These are phyloP conservation scores for Myiagra hebetior DNA, from an alignment of 2,113 vertebrate species.

Conservation along the genomic window DNA sequence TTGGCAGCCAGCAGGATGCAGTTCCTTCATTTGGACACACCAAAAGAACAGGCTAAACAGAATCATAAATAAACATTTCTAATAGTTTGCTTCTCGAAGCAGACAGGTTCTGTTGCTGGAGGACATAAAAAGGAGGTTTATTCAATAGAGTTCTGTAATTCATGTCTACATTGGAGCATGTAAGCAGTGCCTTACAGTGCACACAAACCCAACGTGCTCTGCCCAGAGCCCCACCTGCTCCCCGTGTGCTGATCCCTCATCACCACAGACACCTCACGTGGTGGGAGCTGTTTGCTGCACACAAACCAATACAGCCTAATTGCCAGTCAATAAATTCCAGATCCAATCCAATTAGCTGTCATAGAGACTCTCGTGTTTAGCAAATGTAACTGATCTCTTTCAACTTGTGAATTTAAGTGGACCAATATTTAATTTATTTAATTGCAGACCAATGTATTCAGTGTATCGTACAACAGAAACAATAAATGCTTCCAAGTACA, in stretches of 20 bases:
- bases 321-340: conserved; percentile 47
- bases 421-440: conserved; percentile 43
- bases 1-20: background rate
- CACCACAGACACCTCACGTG: background rate
- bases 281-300: background rate
- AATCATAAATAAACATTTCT: conserved; percentile 7
- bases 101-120: background rate
- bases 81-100: background rate
- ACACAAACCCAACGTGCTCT: background rate
- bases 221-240: conserved; percentile 18
- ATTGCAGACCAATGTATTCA: background rate
- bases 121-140: background rate
- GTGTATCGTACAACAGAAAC: background rate
- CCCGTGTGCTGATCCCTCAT: background rate
- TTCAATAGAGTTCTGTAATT: background rate
- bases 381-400: background rate
- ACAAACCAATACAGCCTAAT: conserved; percentile 18
- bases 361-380: background rate
- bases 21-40: background rate
- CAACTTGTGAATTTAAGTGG: background rate
- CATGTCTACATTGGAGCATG: background rate
- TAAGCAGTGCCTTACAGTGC: background rate
- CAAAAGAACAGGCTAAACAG: background rate
- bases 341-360: conserved; percentile 37
- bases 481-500: background rate